Evolutionary conservation across 2,888 invertebrate species (phyloP).

Genomic region (Drosophila suboccidentalis): DNA sequence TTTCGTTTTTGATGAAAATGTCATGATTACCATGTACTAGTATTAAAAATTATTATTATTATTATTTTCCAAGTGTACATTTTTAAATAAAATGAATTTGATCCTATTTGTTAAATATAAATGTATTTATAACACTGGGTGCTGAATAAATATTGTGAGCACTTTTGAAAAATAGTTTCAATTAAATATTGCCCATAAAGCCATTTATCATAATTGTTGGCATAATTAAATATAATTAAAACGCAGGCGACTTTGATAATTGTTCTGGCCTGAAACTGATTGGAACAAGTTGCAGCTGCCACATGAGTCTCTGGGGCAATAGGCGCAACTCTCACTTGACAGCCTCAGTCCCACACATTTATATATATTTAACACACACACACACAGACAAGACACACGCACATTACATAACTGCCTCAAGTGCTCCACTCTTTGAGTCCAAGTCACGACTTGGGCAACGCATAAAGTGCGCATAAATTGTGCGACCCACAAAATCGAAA

Average conservation of each 20-base stretch:
- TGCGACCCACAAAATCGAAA: constrained; percentile 74
- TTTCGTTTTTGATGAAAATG: too few species aligned
- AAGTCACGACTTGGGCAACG: constrained; percentile 72
- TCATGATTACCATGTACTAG: neutral
- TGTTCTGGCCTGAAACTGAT: constrained; percentile 45
- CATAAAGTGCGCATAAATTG: constrained; percentile 77
- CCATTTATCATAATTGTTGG: constrained; percentile 9
- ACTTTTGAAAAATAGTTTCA: neutral
- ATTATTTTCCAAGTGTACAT: too few species aligned
- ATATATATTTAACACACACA: neutral
- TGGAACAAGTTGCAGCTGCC: constrained; percentile 48
- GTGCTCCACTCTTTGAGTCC: constrained; percentile 38
- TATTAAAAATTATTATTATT: too few species aligned
- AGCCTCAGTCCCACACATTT: neutral
- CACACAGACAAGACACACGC: constrained; percentile 21
- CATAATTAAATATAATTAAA: constrained; percentile 38
- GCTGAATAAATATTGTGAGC: neutral
- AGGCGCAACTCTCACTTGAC: constrained; percentile 54
- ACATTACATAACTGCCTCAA: constrained; percentile 50
- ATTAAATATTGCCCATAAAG: constrained; percentile 2
- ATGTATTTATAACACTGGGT: neutral
- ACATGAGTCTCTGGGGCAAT: constrained; percentile 44
- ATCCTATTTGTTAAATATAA: neutral
- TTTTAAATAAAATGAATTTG: neutral
- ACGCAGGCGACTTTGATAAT: constrained; percentile 37